Base-by-base conservation (phyloP, 2,797 vertebrate genomes). In the Enteromius viviparus region DNA sequence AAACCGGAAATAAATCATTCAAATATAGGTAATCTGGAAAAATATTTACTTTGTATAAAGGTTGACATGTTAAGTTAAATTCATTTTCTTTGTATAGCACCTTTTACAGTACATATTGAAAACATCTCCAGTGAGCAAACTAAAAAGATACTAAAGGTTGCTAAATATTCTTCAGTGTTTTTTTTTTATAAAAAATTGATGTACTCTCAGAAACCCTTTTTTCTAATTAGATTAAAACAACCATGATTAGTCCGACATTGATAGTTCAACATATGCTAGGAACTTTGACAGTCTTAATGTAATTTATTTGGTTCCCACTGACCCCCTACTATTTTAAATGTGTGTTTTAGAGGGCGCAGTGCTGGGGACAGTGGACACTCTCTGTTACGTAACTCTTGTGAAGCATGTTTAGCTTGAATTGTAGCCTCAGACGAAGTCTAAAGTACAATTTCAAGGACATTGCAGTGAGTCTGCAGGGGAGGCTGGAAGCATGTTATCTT, bases 361-460 rank as follows among this genome's bases (percentile, higher is more conserved):
- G 76, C 47, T 49, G 17, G 60, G 42, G 40, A 78, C 40, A 78
- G 60, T 21, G 19, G 15, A 34, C 60, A 32, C 40, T 49, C 76
- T 65, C 34, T 49, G 60, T 65, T 65, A 34, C 6, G 0, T 78
- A 78, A 78, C 40, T 78, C 10, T 65, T 32, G 60, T 34, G 29
- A 76, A 62, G 55, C 29, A n/a, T 19, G 17, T 7, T 74, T 74
- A 34, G 42, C 26, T 78, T 19, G 23, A 34, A 58, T 58, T 51
- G 42, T 58, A 58, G n/a, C 40, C 37, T 77, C 40, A 60, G 81
- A 32, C 9, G 2, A 29, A 82, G 62, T 55, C 45, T 34, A 7
- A 76, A 68, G 29, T 49, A 49, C 23, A 49, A 23, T 53, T 47
- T 37, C 12, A 64, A 29, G 60, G 80, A n/a, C 47, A 66, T 17